Evolutionary conservation across 2,113 vertebrate genomes (phyloP).

Genomic region (Mustela nigripes): DNA sequence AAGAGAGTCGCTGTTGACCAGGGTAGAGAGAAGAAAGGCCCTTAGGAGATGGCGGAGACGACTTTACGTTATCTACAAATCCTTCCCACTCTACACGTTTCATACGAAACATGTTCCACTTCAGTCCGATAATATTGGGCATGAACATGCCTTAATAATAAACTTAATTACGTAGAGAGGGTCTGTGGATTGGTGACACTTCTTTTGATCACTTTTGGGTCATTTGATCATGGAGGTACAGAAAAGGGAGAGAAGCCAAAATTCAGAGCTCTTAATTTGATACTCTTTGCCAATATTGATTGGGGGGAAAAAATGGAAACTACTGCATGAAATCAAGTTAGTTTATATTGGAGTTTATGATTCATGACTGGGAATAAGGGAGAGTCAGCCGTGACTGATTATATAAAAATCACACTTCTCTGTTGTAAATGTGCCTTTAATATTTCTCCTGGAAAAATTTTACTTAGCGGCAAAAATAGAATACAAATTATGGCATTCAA

Average conservation of each 20-base stretch:
- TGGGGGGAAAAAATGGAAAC: not conserved
- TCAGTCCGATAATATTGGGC: not conserved
- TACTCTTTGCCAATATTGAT: not conserved
- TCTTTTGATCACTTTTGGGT: conserved; percentile 1
- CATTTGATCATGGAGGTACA: not conserved
- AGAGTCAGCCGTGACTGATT: not conserved
- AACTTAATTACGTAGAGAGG: not conserved
- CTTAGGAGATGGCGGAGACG: not conserved
- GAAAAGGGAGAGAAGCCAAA: conserved; percentile 14
- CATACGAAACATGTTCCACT: not conserved
- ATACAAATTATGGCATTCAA: conserved; percentile 23
- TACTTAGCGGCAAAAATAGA: not conserved
- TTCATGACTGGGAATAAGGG: conserved; percentile 34
- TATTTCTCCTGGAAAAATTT: conserved; percentile 53
- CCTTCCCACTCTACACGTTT: not conserved
- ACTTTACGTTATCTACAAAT: not conserved
- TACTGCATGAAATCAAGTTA: conserved; percentile 24
- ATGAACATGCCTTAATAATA: conserved; percentile 8
- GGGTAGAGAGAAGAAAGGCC: not conserved
- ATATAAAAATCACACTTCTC: not conserved
- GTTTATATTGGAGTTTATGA: conserved; percentile 51
- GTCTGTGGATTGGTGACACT: not conserved
- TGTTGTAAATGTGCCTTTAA: not conserved
- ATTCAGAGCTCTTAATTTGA: not conserved
- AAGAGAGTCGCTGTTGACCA: not conserved